Percentiles rank a stretch among this genome's conserved stretches.
phyloP scores from a whole-genome alignment of 2,113 vertebrate genomes.

The Amia ocellicauda region DNA sequence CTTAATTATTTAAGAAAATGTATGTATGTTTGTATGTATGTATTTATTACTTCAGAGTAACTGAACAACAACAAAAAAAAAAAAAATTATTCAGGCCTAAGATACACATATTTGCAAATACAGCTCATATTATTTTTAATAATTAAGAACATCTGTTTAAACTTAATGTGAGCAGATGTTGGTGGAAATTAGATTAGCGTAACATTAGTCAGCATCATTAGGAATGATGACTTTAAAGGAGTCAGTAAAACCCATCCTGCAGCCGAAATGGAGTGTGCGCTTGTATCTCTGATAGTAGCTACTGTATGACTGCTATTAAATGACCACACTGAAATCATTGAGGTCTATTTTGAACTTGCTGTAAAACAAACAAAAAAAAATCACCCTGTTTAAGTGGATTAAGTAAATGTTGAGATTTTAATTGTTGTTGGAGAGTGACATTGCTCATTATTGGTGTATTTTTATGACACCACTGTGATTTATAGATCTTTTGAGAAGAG shows the following conservation, averaged over 20 bases:
- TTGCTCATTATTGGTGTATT: too few relatives aligned
- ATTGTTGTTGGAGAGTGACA: too few relatives aligned
- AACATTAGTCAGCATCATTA: conserved; percentile 41
- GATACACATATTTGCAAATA: background rate
- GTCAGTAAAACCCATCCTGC: conserved; percentile 28
- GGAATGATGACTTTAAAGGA: conserved; percentile 28
- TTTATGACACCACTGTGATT: too few relatives aligned
- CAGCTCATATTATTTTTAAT: conserved; percentile 29
- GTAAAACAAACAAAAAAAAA: too few relatives aligned
- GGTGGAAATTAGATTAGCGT: conserved; percentile 50
- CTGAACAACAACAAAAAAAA: too few relatives aligned
- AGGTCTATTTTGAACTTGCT: background rate
- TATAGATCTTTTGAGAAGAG: too few relatives aligned
- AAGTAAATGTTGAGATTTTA: too few relatives aligned
- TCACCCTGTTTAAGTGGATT: too few relatives aligned
- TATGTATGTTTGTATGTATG: too few relatives aligned
- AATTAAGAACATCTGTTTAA: conserved; percentile 59
- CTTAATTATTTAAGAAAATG: too few relatives aligned
- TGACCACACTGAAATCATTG: background rate
- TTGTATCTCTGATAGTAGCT: background rate
- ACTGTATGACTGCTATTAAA: background rate
- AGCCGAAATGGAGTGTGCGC: conserved; percentile 20
- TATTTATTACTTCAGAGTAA: too few relatives aligned
- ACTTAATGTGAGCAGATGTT: conserved; percentile 56
- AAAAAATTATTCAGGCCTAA: background rate